Conservation (phyloP, 2,113 vertebrate genomes). For the Brienomyrus longianalis region DNA sequence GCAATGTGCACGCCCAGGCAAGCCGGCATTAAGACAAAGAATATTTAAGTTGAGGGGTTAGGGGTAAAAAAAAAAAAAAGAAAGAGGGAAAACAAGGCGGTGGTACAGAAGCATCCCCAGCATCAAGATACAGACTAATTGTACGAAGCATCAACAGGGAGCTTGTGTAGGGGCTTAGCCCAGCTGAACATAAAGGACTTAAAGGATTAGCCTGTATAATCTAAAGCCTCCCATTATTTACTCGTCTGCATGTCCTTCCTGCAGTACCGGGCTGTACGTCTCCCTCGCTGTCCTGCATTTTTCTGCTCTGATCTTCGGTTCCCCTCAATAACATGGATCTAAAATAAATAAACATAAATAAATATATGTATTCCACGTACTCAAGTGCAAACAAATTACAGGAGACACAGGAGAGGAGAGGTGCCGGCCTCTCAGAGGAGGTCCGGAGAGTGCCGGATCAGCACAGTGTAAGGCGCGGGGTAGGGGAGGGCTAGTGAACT, state of each 20-base stretch:
- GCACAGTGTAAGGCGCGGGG: background rate
- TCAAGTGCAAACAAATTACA: background rate
- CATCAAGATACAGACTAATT: slow-evolving; percentile 18
- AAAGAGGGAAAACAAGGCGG: background rate
- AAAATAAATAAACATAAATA: background rate
- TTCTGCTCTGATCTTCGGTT: background rate
- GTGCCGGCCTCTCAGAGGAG: background rate
- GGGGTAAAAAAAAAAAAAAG: background rate
- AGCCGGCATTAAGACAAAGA: background rate
- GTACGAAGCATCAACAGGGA: background rate
- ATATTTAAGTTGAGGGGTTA: background rate
- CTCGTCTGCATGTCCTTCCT: slow-evolving; percentile 9
- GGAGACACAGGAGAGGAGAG: background rate
- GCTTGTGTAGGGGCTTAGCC: slow-evolving; percentile 19
- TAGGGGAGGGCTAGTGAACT: background rate
- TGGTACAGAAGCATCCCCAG: background rate
- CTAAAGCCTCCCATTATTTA: slow-evolving; percentile 25
- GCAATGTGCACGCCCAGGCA: background rate
- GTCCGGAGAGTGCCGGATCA: background rate
- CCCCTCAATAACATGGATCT: background rate
- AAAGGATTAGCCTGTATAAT: slow-evolving; percentile 31
- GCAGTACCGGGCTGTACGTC: background rate
- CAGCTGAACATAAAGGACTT: slow-evolving; percentile 29
- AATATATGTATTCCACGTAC: background rate
- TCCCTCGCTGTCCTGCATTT: background rate